Evolutionary conservation across 2,797 vertebrate genomes (phyloP), one percentile per base, ranked within the genome.

Genomic region (Eremophila alpestris): DNA sequence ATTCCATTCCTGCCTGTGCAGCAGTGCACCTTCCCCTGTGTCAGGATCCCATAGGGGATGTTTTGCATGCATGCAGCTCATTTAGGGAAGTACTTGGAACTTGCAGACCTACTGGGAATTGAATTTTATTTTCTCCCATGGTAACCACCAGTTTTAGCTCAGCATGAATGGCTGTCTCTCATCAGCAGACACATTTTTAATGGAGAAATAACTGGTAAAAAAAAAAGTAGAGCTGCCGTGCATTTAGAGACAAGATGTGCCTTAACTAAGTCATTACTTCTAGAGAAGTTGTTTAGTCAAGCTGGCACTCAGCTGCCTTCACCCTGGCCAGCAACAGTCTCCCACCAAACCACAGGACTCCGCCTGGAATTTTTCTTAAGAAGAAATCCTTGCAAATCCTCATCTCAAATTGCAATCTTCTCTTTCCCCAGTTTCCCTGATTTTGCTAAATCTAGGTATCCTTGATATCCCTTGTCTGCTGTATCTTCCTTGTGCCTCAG

Each of bases 381-480:
- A 69, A 83, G n/a, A 75, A 93, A 90, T 77, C 62, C 56, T 95
- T 92, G 54, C 23, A 85, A 87, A 83, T 90, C 46, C 52, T 84
- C 59, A 71, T 91, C 54, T 93, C 68, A 83, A 87, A 84, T 45
- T 67, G 55, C 49, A 76, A 14, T 86, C 73, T 89, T 82, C 15
- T 73, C 29, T 86, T 70, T 49, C 45, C 18, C n/a, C 38, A 10
- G 40, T 89, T 83, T 84, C 17, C 29, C 16, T 38, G 68, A 54
- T 95, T 84, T 90, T 83, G n/a, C 32, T 84, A 90, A 92, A 84
- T 77, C 49, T 51, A 73, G 36, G 65, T 92, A 52, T 87, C 68
- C 52, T 94, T 87, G 56, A 62, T 87, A 68, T 54, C 60, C 68
- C 82, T 78, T 88, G 51, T 51, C 41, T 62, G 6, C 55, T 87